Evolutionary conservation across 2,797 vertebrate genomes (phyloP).

Genomic region (Pseudomugil gertrudae): DNA sequence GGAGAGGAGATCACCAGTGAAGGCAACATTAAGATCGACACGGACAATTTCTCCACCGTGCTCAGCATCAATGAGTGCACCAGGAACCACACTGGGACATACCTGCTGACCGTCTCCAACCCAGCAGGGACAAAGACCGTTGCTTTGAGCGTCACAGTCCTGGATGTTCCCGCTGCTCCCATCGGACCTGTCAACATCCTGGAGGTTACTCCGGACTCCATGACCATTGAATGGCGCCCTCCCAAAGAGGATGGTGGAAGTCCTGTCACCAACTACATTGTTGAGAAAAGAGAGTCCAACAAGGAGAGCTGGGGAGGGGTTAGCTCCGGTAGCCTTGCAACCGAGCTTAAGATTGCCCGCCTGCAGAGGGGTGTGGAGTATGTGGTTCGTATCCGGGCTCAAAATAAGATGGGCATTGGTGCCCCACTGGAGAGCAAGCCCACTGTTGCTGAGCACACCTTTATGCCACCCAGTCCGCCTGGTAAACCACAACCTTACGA

Average conservation of each 20-base stretch:
- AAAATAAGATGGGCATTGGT: constrained; percentile 97
- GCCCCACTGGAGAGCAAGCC: constrained; percentile 93
- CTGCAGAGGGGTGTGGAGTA: constrained; percentile 95
- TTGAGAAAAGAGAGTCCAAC: constrained; percentile 95
- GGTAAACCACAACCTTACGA: constrained; percentile 92
- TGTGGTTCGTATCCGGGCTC: constrained; percentile 92
- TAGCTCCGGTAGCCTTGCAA: constrained; percentile 89
- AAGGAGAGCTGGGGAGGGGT: constrained; percentile 97
- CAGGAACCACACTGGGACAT: constrained; percentile 92
- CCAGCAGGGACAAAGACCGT: constrained; percentile 93
- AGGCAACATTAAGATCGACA: constrained; percentile 92
- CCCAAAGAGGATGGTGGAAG: constrained; percentile 98
- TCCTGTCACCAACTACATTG: constrained; percentile 92
- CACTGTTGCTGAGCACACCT: constrained; percentile 92
- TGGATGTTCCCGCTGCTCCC: constrained; percentile 96
- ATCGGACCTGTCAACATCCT: constrained; percentile 94
- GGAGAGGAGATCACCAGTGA: constrained; percentile 88
- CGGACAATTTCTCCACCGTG: constrained; percentile 92
- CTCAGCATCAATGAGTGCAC: constrained; percentile 93
- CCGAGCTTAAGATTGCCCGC: constrained; percentile 89
- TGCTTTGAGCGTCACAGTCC: constrained; percentile 90
- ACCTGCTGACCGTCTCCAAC: constrained; percentile 95
- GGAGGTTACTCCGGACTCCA: constrained; percentile 93
- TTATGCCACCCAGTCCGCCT: constrained; percentile 92
- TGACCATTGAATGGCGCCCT: constrained; percentile 97